Conservation (phyloP, 2,113 vertebrate species). For the Malurus melanocephalus region DNA sequence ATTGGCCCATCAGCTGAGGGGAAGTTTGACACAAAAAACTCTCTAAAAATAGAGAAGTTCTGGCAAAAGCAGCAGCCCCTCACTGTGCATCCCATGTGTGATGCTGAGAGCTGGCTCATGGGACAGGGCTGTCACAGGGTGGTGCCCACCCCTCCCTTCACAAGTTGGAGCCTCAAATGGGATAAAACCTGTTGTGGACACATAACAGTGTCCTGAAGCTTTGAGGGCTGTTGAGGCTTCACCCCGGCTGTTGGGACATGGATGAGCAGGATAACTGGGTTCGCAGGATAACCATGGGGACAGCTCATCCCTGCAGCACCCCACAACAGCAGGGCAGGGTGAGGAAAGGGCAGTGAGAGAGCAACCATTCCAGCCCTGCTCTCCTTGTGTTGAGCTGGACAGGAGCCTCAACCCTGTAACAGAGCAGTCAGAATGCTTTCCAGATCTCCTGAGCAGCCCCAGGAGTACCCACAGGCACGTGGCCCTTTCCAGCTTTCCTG, state of each 20-base stretch:
- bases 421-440: background rate
- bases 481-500: background rate
- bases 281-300: background rate
- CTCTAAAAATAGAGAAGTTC: conserved; percentile 47
- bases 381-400: background rate
- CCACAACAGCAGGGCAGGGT: background rate
- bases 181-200: background rate
- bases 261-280: background rate
- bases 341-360: fast-evolving
- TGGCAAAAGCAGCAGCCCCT: conserved; percentile 8
- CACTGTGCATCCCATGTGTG: background rate
- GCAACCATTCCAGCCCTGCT: background rate
- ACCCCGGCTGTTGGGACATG: background rate
- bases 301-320: background rate
- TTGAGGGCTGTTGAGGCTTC: background rate
- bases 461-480: fast-evolving
- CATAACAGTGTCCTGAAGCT: background rate
- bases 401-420: background rate
- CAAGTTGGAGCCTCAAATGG: background rate
- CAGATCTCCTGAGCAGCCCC: background rate
- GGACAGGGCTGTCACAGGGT: background rate
- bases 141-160: background rate
- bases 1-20: background rate
- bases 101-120: fast-evolving
- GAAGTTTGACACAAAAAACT: conserved; percentile 17